phyloP scores from a whole-genome alignment of 2,888 invertebrate species.

The Drosophila acutilabella region DNA sequence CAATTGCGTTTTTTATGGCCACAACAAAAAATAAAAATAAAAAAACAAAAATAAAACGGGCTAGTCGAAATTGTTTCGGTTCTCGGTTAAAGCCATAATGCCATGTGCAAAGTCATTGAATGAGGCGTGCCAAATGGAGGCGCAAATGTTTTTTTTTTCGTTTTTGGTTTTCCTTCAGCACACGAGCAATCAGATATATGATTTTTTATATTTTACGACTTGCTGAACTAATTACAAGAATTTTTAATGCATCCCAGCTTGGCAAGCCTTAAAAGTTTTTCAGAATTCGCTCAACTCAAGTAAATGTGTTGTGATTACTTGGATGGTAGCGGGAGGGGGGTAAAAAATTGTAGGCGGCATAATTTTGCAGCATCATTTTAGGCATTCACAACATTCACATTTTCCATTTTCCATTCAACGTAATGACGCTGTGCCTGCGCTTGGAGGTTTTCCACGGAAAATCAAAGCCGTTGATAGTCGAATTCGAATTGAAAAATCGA shows the following conservation, averaged over 20 bases:
- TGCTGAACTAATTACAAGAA: slow-evolving; percentile 62
- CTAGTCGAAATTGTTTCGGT: slow-evolving; percentile 29
- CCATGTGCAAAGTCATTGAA: slow-evolving; percentile 39
- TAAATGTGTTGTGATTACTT: slow-evolving; percentile 28
- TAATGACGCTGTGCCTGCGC: slow-evolving; percentile 26
- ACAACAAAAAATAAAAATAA: slow-evolving; percentile 17
- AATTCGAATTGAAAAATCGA: slow-evolving; percentile 67
- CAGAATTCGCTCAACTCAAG: slow-evolving; percentile 10
- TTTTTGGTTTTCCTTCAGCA: slow-evolving; percentile 31
- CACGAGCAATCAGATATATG: slow-evolving; percentile 43
- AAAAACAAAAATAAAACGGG: slow-evolving; percentile 9
- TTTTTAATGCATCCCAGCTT: slow-evolving; percentile 31
- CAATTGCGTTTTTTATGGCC: slow-evolving; percentile 69
- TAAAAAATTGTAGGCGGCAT: slow-evolving; percentile 28
- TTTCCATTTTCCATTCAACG: slow-evolving; percentile 49
- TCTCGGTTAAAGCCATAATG: slow-evolving; percentile 35
- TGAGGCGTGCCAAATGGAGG: slow-evolving; percentile 28
- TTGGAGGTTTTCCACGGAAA: slow-evolving; percentile 49
- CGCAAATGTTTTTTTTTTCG: slow-evolving; percentile 50
- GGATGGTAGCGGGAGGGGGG: background rate
- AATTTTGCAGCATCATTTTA: slow-evolving; percentile 27
- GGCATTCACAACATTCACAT: slow-evolving; percentile 37
- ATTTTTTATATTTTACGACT: slow-evolving; percentile 53
- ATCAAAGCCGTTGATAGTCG: slow-evolving; percentile 65
- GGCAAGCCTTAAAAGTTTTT: slow-evolving; percentile 38